Conservation (phyloP, 1,140 invertebrate species). For the Trichogramma pretiosum region DNA sequence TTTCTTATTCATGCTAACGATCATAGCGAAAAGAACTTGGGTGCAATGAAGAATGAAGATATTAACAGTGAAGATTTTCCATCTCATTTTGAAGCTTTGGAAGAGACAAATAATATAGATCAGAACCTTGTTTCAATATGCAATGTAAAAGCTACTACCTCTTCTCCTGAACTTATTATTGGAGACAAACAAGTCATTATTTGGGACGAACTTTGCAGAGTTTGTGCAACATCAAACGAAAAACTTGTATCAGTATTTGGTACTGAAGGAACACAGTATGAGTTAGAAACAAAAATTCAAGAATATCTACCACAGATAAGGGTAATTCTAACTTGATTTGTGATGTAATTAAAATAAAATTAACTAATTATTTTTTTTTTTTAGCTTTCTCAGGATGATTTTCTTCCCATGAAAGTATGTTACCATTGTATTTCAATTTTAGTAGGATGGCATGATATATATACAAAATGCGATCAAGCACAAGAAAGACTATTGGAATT, state of each 20-base stretch:
- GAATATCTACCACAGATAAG: slow-evolving; percentile 52
- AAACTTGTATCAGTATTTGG: slow-evolving; percentile 50
- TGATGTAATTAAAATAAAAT: slow-evolving; percentile 3
- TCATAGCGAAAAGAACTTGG: too few relatives aligned
- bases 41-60: too few relatives aligned
- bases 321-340: too few relatives aligned
- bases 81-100: too few relatives aligned
- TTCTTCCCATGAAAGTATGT: slow-evolving; percentile 53
- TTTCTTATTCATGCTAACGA: too few relatives aligned
- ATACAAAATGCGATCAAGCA: too few relatives aligned
- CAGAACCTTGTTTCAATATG: too few relatives aligned
- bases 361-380: slow-evolving; percentile 7
- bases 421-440: slow-evolving; percentile 55
- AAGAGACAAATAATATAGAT: too few relatives aligned
- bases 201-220: slow-evolving; percentile 41
- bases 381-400: slow-evolving; percentile 46
- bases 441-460: slow-evolving; percentile 55
- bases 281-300: slow-evolving; percentile 49
- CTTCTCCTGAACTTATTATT: slow-evolving; percentile 7
- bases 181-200: slow-evolving; percentile 6
- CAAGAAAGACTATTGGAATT: slow-evolving; percentile 44
- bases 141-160: too few relatives aligned
- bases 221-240: slow-evolving; percentile 46
- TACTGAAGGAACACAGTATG: slow-evolving; percentile 47
- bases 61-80: too few relatives aligned